Conservation (phyloP, 2,888 invertebrate species). For the Melieria picta region DNA sequence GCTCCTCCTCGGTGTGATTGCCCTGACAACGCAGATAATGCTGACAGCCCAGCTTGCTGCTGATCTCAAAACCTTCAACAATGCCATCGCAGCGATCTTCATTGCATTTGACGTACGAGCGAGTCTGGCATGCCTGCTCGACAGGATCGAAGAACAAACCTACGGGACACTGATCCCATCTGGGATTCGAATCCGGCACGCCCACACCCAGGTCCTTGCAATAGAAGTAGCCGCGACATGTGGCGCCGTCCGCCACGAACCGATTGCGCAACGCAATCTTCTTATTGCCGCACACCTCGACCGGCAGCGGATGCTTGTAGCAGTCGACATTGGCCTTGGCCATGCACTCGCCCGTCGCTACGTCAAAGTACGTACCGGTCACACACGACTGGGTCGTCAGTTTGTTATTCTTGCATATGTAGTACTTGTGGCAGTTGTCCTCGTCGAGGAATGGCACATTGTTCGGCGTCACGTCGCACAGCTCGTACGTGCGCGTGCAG, state of each 20-base stretch:
- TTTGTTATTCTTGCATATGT: conserved; percentile 4
- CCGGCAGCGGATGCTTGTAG: conserved; percentile 50
- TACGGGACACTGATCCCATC: conserved; percentile 48
- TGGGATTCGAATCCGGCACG: conserved; percentile 50
- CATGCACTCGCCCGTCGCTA: conserved; percentile 40
- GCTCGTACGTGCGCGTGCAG: conserved; percentile 47
- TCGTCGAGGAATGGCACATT: conserved; percentile 45
- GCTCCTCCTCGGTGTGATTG: conserved; percentile 43
- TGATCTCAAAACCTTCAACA: conserved; percentile 44
- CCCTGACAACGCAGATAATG: conserved; percentile 51
- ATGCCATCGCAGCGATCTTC: conserved; percentile 58
- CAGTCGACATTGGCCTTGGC: conserved; percentile 49
- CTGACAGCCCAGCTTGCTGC: conserved; percentile 50
- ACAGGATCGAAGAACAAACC: conserved; percentile 50
- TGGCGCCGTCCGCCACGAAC: conserved; percentile 53
- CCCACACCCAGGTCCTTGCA: conserved; percentile 54
- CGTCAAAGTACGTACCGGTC: conserved; percentile 50
- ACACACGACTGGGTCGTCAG: conserved; percentile 26
- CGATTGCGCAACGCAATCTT: conserved; percentile 51
- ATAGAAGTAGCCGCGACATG: conserved; percentile 57
- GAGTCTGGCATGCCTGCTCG: conserved; percentile 43
- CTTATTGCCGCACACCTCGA: conserved; percentile 50
- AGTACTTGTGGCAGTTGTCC: conserved; percentile 50
- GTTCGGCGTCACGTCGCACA: conserved; percentile 50
- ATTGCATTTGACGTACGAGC: conserved; percentile 46